phyloP scores from a whole-genome alignment of 2,888 invertebrate genomes.

The Leucophora obtusa region DNA sequence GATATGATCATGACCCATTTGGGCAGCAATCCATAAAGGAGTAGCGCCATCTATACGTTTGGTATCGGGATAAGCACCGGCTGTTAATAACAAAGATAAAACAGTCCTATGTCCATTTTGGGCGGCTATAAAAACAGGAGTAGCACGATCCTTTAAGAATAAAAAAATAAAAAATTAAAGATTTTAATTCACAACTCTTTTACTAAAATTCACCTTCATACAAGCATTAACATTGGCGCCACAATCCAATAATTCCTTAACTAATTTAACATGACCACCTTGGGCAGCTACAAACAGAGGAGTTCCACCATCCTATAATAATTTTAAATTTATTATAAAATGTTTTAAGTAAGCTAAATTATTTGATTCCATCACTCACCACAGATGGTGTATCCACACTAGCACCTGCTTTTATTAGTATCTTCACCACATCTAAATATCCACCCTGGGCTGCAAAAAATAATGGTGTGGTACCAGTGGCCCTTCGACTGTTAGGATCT shows the following conservation, averaged over 20 bases:
- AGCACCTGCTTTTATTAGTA: conserved; percentile 89
- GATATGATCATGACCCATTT: conserved; percentile 94
- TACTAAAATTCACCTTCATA: conserved; percentile 84
- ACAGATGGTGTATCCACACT: conserved; percentile 88
- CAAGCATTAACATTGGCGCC: conserved; percentile 90
- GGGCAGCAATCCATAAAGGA: conserved; percentile 95
- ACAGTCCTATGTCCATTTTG: conserved; percentile 95
- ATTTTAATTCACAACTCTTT: background rate
- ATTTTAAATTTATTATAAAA: background rate
- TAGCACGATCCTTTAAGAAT: conserved; percentile 88
- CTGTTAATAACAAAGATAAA: conserved; percentile 84
- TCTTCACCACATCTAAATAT: conserved; percentile 88
- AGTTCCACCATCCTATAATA: conserved; percentile 93
- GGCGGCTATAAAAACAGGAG: conserved; percentile 93
- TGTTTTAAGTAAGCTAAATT: background rate
- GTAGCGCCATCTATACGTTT: conserved; percentile 91
- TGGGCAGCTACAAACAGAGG: conserved; percentile 94
- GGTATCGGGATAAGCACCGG: conserved; percentile 86
- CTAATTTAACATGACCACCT: conserved; percentile 93
- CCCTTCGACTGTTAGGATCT: conserved; percentile 89
- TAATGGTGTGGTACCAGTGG: conserved; percentile 94
- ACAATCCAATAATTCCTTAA: conserved; percentile 88
- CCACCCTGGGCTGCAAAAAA: conserved; percentile 97
- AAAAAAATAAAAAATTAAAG: background rate
- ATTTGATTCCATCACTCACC: conserved; percentile 79